Evolutionary conservation across 1,140 invertebrate genomes (phyloP), one percentile per base, ranked within the genome.

Genomic region (Leptinotarsa lineolata): DNA sequence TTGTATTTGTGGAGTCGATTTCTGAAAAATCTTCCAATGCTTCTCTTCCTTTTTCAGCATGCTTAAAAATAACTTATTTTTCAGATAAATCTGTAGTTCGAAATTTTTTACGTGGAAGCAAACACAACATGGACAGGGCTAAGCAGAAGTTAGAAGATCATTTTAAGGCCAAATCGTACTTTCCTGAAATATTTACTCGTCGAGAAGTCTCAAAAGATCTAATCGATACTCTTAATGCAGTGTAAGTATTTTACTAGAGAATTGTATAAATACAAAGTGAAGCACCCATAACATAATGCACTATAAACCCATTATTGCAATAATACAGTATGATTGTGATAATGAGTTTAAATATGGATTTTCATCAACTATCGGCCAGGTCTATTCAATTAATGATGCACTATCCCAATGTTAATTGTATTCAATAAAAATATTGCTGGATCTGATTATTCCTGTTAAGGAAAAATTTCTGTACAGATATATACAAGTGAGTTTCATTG

Each of bases 91-190:
- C 75, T 74, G 81, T 85, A 5, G 70, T 86, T 4, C 73, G 81
- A 3, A 74, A 75, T 22, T 85, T 86, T 72, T 64, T 86, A 1
- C 73, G 86, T 74, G 84, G 85, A 13, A 83, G 82, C 68, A 86
- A 86, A 76, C 83, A 85, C 74, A 81, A 84, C 67, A 69, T 86
- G 72, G 81, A 85, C 54, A 79, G 76, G 24, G 80, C 85, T 1
- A 85, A 86, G 72, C 70, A 76, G 22, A 86, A 86, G 74, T 64
- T 87, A 3, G 84, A 86, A 74, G 77, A 81, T 45, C 84, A 85
- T 72, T 84, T 84, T 66, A 80, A 80, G 6, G 77, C 80, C 4
- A 81, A 83, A 73, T 73, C 80, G 11, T 73, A 78, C 15, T 81
- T 82, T 68, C 85, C 83, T 1, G 84, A 85, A 72, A 80, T 86